phyloP scores from a whole-genome alignment of 2,888 invertebrate genomes.

The Aphodius granarius region DNA sequence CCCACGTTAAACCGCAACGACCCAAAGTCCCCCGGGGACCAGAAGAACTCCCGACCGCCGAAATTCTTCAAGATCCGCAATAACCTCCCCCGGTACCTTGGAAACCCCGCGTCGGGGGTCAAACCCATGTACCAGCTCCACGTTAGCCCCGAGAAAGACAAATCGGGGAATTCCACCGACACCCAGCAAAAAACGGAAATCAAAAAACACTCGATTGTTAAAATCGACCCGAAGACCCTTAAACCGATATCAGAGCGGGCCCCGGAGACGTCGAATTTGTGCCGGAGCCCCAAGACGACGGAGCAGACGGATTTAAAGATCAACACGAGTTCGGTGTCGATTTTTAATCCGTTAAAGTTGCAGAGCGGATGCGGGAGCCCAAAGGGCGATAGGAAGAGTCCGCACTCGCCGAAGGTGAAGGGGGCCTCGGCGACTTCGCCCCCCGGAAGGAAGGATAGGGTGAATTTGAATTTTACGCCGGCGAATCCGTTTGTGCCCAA shows the following conservation, averaged over 20 bases:
- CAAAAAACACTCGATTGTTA: conserved; percentile 53
- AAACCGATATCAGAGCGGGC: conserved; percentile 56
- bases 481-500: conserved; percentile 54
- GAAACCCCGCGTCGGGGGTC: conserved; percentile 63
- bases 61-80: conserved; percentile 63
- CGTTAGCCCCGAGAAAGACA: conserved; percentile 47
- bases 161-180: conserved; percentile 28
- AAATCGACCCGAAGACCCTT: conserved; percentile 62
- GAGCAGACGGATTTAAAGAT: conserved; percentile 44
- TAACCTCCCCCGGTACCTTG: conserved; percentile 58
- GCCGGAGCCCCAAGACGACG: conserved; percentile 30
- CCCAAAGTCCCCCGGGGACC: conserved; percentile 36
- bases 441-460: conserved; percentile 39
- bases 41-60: conserved; percentile 53
- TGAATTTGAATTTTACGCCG: conserved; percentile 50
- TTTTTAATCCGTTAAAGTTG: conserved; percentile 52
- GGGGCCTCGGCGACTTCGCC: conserved; percentile 39
- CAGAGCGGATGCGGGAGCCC: conserved; percentile 42
- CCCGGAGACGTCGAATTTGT: conserved; percentile 48
- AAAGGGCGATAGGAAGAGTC: conserved; percentile 47
- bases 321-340: conserved; percentile 53
- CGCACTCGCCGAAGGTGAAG: conserved; percentile 50
- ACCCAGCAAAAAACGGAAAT: conserved; percentile 48
- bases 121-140: conserved; percentile 62
- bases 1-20: conserved; percentile 45